Evolutionary conservation across 2,888 invertebrate species (phyloP).

Genomic region (Phlogophora meticulosa): DNA sequence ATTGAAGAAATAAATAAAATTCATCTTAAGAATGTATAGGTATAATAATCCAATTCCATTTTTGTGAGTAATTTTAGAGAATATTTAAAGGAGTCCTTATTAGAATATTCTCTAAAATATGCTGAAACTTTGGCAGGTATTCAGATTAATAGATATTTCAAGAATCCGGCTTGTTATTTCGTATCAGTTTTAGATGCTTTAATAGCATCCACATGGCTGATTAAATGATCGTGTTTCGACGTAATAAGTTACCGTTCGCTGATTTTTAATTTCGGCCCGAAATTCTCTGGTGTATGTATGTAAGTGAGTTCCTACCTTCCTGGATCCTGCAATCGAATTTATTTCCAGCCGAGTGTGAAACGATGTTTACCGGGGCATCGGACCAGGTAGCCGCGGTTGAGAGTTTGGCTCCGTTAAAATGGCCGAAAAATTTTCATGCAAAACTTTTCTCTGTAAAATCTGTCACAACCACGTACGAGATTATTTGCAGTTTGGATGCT

Average conservation of each 20-base stretch:
- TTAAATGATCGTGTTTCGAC: slow-evolving; percentile 16
- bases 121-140: background rate
- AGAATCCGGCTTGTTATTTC: slow-evolving; percentile 9
- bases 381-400: slow-evolving; percentile 29
- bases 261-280: slow-evolving; percentile 1
- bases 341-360: slow-evolving; percentile 47
- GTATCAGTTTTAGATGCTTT: slow-evolving; percentile 22
- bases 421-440: slow-evolving; percentile 35
- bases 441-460: slow-evolving; percentile 29
- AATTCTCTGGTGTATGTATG: background rate
- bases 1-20: background rate
- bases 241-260: background rate
- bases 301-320: background rate
- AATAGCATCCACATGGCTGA: background rate
- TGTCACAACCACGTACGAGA: slow-evolving; percentile 30
- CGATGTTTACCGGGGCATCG: slow-evolving; percentile 38
- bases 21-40: too few relatives aligned
- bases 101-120: background rate
- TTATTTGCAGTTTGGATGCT: slow-evolving; percentile 23
- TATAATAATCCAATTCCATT: too few relatives aligned
- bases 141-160: background rate
- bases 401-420: slow-evolving; percentile 33
- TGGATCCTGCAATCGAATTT: slow-evolving; percentile 30
- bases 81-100: background rate
- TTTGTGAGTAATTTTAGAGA: background rate